Evolutionary conservation across 2,797 vertebrate genomes (phyloP).

Genomic region (Alectoris magna): DNA sequence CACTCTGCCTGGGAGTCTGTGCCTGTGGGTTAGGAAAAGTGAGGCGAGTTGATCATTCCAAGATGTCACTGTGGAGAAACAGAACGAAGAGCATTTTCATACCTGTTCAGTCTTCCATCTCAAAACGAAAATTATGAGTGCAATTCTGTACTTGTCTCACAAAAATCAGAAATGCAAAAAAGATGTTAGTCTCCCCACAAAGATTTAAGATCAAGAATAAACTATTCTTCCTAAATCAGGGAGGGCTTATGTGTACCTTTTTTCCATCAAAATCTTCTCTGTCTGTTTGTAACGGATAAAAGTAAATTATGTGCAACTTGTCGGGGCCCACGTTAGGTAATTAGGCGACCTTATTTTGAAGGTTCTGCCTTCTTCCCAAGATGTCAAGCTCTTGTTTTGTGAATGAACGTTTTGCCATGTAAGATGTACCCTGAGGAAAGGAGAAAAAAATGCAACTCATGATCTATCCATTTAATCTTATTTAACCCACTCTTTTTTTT

Average conservation of each 20-base stretch:
- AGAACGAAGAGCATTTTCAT: neutral
- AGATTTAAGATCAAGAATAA: neutral
- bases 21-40: neutral
- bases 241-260: neutral
- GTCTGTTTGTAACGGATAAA: neutral
- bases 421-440: neutral
- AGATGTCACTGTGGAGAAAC: neutral
- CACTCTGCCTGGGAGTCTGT: neutral
- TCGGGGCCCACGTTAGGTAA: neutral
- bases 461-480: neutral
- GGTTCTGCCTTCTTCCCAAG: slow-evolving; percentile 1
- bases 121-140: neutral
- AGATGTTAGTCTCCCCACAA: neutral
- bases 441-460: neutral
- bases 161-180: neutral
- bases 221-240: neutral
- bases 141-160: neutral
- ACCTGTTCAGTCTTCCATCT: neutral
- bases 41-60: neutral
- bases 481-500: neutral
- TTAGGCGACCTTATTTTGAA: neutral
- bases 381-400: slow-evolving; percentile 41
- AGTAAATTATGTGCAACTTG: neutral
- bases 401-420: slow-evolving; percentile 34
- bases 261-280: neutral